A percentile compares a stretch with the other conserved stretches of the same genome.
Conservation (phyloP, 2,888 invertebrate species). For the Meghimatium bilineatum region DNA sequence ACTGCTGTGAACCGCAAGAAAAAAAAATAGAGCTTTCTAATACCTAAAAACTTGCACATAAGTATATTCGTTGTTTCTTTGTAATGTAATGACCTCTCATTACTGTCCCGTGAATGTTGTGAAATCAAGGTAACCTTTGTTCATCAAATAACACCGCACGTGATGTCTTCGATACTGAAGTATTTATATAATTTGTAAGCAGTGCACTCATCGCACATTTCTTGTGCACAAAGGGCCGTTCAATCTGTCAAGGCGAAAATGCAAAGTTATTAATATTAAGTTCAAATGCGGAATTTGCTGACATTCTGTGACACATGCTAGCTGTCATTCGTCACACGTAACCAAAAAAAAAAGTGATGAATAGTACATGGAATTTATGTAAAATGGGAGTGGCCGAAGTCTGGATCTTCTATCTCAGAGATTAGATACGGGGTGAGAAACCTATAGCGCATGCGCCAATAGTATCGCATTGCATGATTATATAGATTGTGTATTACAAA, state of each 20-base stretch:
- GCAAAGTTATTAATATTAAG: neutral
- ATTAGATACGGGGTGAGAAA: too few species aligned
- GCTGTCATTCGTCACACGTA: neutral
- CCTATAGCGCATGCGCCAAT: too few species aligned
- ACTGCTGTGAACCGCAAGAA: too few species aligned
- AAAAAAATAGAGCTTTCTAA: too few species aligned
- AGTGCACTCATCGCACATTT: neutral
- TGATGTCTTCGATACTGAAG: neutral
- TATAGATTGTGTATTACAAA: too few species aligned
- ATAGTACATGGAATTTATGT: too few species aligned
- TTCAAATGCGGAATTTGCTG: neutral
- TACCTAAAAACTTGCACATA: too few species aligned
- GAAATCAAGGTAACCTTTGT: neutral
- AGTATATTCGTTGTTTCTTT: neutral
- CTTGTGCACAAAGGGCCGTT: neutral
- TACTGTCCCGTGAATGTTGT: too few species aligned
- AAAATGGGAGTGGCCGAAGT: neutral
- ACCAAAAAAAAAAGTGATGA: neutral
- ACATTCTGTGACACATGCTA: neutral
- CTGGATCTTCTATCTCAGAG: too few species aligned
- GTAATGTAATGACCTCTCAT: neutral
- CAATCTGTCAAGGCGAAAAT: neutral
- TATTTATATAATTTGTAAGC: neutral
- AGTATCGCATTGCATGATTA: too few species aligned
- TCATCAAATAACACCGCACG: neutral